Evolutionary conservation across 1,140 invertebrate species (phyloP).

Genomic region (Aricia agestis): DNA sequence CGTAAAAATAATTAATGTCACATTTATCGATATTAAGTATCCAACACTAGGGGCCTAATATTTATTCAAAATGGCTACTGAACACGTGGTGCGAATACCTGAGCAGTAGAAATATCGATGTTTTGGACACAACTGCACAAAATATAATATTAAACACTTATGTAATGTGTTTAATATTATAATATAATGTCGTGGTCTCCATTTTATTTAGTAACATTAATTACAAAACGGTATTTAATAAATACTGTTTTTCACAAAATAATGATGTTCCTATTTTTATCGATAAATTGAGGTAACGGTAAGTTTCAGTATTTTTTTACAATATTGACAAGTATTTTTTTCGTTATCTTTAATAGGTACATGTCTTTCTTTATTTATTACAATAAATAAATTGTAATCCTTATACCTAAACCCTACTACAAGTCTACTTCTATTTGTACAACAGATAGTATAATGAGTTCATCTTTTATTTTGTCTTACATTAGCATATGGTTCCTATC

Average conservation of each 20-base stretch:
- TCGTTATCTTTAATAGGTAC: too few relatives aligned
- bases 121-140: neutral
- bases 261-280: neutral
- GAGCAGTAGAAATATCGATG: neutral
- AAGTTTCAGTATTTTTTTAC: too few relatives aligned
- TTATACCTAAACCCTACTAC: too few relatives aligned
- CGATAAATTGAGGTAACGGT: neutral
- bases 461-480: slow-evolving; percentile 3
- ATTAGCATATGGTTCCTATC: neutral
- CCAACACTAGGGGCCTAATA: slow-evolving; percentile 44
- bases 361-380: too few relatives aligned
- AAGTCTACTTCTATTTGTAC: too few relatives aligned
- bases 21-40: slow-evolving; percentile 39
- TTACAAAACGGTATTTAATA: too few relatives aligned
- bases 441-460: neutral
- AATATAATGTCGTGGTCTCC: too few relatives aligned
- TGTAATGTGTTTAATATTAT: too few relatives aligned
- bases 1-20: slow-evolving; percentile 33
- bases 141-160: neutral
- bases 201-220: too few relatives aligned
- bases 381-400: too few relatives aligned
- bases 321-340: too few relatives aligned
- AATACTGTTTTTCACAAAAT: neutral
- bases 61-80: slow-evolving; percentile 49
- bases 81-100: slow-evolving; percentile 47